Base-by-base conservation (phyloP, 2,797 vertebrate species). In the Pangasius djambal region DNA sequence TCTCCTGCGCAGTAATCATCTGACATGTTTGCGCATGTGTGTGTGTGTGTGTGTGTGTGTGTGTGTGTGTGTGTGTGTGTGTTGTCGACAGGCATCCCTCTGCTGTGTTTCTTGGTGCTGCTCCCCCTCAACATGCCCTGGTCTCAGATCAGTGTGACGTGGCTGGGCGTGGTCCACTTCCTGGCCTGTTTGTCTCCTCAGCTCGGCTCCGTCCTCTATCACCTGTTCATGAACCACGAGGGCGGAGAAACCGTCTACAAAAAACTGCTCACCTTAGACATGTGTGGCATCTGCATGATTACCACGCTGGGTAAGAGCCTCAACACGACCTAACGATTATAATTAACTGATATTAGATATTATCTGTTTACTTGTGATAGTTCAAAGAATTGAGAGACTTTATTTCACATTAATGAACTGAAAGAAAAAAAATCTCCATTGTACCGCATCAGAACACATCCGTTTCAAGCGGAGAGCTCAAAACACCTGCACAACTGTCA, bases 151-250 rank as follows among this genome's bases (percentile, higher is more conserved):
- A 97, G 96, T 40, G 96, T 97, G 81, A 97, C 97, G 0, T 98
- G 98, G 97, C 93, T 98, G 91, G 97, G 97, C 22, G 96, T 97
- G 91, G 97, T 97, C 50, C 98, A 98, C 93, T 98, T 97, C 90
- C 95, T 98, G 94, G 97, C 98, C 87, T 98, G 97, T 91, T 94
- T 98, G 91, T 97, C 96, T 0, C 97, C 98, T 0, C 97, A 97
- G 90, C 96, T 98, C 81, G 97, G 97, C 93, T 98, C 97, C 0
- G 98, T 98, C 92, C 94, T 98, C 34, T 98, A 98, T 91, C 98
- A 98, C 94, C 97, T 98, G 92, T 98, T 98, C 95, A 98, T 98
- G 98, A 98, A 98, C 97, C 98, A 98, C 52, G 96, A 97, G 94
- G 98, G 97, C 0, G 97, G 98, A 2, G 97, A 97, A 83, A 92